Conservation (phyloP, 2,888 invertebrate genomes). For the Cheilosia pagana region DNA sequence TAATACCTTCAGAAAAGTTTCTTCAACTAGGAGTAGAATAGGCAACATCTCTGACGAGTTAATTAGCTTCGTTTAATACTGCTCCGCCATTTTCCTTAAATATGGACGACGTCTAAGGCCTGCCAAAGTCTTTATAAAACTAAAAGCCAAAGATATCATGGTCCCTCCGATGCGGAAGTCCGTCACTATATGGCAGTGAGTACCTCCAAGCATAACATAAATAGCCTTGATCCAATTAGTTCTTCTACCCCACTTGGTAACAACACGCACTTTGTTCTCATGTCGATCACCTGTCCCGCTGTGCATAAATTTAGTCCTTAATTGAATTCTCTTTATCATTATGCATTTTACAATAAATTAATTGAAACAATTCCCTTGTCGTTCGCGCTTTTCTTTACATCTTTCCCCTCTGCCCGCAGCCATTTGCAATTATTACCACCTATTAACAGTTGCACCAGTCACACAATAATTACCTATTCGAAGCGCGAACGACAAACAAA, state of each 20-base stretch:
- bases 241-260: neutral
- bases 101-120: too few relatives aligned
- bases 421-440: constrained; percentile 20
- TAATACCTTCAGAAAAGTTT: too few relatives aligned
- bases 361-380: neutral
- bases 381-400: neutral
- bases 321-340: neutral
- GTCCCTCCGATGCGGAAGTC: too few relatives aligned
- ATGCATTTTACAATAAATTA: constrained; percentile 23
- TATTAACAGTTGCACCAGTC: constrained; percentile 20
- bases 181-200: too few relatives aligned
- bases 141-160: too few relatives aligned
- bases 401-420: neutral
- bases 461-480: constrained; percentile 44
- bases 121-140: too few relatives aligned
- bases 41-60: too few relatives aligned
- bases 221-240: neutral
- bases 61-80: too few relatives aligned
- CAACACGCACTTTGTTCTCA: neutral
- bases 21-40: too few relatives aligned
- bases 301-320: neutral
- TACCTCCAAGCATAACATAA: too few relatives aligned
- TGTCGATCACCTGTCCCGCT: neutral
- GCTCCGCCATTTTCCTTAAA: too few relatives aligned
- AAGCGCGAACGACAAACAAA: constrained; percentile 16